These are phyloP conservation scores for Chrysogorgia sp. DNA, from an alignment of 92 coral and sea anemone species.

Conservation along the genomic window DNA sequence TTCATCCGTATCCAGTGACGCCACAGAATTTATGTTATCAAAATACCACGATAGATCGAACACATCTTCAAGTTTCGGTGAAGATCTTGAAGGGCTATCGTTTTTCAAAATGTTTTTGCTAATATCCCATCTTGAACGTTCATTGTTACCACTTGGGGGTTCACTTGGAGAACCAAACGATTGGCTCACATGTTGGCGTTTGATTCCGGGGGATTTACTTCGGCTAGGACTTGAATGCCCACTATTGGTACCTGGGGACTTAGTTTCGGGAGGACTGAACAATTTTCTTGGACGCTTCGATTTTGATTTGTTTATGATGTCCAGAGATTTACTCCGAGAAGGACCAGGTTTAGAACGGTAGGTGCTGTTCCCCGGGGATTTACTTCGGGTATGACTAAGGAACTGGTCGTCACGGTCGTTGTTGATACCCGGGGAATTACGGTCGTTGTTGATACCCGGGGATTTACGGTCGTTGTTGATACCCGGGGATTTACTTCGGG, in stretches of 20 bases:
- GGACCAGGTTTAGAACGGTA: not conserved
- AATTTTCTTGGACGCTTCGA: not conserved
- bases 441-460: too few relatives aligned
- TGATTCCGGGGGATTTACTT: conserved; percentile 5
- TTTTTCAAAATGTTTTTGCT: not conserved
- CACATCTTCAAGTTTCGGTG: conserved; percentile 8
- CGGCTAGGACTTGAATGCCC: not conserved
- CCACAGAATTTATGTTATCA: conserved; percentile 17
- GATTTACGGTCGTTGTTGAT: too few relatives aligned
- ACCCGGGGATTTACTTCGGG: too few relatives aligned
- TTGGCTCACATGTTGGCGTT: not conserved
- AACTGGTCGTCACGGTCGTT: not conserved
- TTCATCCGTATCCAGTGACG: not conserved
- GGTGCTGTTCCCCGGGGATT: not conserved
- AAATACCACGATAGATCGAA: conserved; percentile 9
- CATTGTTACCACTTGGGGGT: not conserved
- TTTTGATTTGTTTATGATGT: not conserved
- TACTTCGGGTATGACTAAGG: not conserved
- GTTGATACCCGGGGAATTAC: too few relatives aligned
- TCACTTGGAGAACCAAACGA: not conserved
- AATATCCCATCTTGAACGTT: not conserved
- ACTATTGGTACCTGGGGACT: not conserved
- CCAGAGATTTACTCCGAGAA: conserved; percentile 14
- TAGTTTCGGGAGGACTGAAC: not conserved
- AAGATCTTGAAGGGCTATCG: not conserved